Conservation (phyloP, 1,140 invertebrate genomes). For the Potamilus streckersoni region DNA sequence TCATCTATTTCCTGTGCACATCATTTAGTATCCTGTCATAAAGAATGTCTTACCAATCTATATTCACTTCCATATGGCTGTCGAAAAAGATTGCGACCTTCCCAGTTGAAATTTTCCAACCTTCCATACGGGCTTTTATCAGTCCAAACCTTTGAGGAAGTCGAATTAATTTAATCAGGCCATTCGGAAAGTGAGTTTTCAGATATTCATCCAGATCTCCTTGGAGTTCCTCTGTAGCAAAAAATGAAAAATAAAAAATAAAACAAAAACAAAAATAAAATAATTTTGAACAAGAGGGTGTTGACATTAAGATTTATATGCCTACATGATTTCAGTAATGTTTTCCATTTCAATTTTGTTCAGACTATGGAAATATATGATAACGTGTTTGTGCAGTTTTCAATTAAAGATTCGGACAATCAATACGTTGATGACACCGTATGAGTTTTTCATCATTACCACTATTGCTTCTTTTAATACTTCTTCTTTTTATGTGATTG, state of each 20-base stretch:
- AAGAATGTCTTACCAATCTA: slow-evolving; percentile 80
- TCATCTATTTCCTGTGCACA: no score
- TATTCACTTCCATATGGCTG: slow-evolving; percentile 93
- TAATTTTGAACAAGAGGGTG: background rate
- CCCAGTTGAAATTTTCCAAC: slow-evolving; percentile 76
- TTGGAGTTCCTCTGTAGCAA: slow-evolving; percentile 46
- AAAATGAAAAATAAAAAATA: background rate
- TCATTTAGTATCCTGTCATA: no score
- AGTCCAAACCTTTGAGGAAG: slow-evolving; percentile 83
- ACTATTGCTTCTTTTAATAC: no score
- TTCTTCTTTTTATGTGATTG: no score
- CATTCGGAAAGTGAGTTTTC: slow-evolving; percentile 40
- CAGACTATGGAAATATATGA: no score
- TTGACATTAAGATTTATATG: background rate
- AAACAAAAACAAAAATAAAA: background rate
- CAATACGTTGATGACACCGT: no score
- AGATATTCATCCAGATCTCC: slow-evolving; percentile 45
- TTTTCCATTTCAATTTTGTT: no score
- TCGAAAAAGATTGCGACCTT: slow-evolving; percentile 93
- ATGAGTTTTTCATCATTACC: no score
- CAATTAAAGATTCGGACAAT: no score
- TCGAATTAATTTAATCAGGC: slow-evolving; percentile 79
- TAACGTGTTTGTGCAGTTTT: no score
- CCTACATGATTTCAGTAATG: no score
- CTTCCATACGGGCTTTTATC: slow-evolving; percentile 82